phyloP scores from a whole-genome alignment of 2,797 vertebrate genomes.

The Hyperoplus lanceolatus region DNA sequence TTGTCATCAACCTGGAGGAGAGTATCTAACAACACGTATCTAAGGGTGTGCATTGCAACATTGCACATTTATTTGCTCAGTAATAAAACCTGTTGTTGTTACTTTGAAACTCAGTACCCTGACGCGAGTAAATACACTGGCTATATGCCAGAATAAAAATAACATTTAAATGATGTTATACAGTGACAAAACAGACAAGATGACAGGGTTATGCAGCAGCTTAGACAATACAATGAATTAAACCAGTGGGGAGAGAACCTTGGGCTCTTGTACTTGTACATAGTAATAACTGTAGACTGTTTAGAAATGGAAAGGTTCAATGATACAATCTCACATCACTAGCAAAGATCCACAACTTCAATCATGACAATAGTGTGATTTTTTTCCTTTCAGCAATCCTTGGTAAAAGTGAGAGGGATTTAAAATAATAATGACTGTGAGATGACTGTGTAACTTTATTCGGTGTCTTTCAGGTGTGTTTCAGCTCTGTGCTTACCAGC shows the following conservation, averaged over 20 bases:
- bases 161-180: neutral
- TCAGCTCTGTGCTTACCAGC: constrained; percentile 84
- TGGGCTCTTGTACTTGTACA: too few relatives aligned
- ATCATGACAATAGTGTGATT: neutral
- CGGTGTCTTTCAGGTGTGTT: constrained; percentile 75
- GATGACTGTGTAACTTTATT: neutral
- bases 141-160: neutral
- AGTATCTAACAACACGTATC: neutral
- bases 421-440: neutral
- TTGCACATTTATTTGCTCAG: neutral
- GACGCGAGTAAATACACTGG: neutral
- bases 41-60: too few relatives aligned
- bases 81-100: neutral
- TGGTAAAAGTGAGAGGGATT: neutral
- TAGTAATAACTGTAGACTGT: too few relatives aligned
- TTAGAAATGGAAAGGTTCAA: neutral
- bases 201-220: neutral
- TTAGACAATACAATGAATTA: neutral
- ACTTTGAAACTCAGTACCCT: neutral
- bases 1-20: neutral
- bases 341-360: neutral
- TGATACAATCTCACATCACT: neutral
- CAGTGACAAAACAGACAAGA: neutral
- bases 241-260: neutral
- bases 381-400: too few relatives aligned